Evolutionary conservation across 30 jellyfish, hydroid and myxozoan species (phyloP).

Genomic region (Aurelia aurita complex sp. Pacific): DNA sequence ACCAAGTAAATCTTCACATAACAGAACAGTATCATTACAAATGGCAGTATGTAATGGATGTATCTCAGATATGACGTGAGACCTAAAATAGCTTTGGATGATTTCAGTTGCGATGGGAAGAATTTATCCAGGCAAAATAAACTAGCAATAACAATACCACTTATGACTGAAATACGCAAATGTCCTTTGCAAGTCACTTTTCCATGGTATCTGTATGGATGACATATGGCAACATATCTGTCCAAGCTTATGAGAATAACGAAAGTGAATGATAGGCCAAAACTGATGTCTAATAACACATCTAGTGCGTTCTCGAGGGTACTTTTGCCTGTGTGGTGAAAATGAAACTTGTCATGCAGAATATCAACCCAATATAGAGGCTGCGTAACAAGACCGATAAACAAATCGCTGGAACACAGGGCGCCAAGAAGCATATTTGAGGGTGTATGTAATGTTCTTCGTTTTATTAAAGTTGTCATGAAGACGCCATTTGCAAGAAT

Average conservation of each 20-base stretch:
- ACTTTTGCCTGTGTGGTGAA: neutral
- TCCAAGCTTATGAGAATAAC: constrained; percentile 24
- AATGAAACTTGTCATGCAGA: neutral
- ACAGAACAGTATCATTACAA: too few species aligned
- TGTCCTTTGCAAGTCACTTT: constrained; percentile 32
- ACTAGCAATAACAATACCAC: neutral
- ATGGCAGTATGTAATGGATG: neutral
- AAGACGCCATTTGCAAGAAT: constrained; percentile 2
- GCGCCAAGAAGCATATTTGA: constrained; percentile 42
- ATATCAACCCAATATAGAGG: constrained; percentile 1
- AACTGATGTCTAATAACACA: constrained; percentile 18
- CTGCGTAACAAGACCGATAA: constrained; percentile 9
- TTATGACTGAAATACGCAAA: neutral
- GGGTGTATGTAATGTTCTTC: constrained; percentile 30
- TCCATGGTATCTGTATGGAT: constrained; percentile 44
- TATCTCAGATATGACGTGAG: too few species aligned
- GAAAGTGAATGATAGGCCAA: constrained; percentile 24
- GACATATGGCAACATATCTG: constrained; percentile 44
- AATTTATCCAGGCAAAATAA: neutral
- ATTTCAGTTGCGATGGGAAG: neutral
- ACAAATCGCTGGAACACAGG: constrained; percentile 21
- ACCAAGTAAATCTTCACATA: too few species aligned
- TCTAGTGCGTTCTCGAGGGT: neutral
- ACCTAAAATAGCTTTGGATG: too few species aligned
- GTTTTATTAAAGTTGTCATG: constrained; percentile 7